Percentiles rank a stretch among this genome's conserved stretches.
Conservation (phyloP, 1,140 invertebrate genomes). For the Platyscapa corneri region DNA sequence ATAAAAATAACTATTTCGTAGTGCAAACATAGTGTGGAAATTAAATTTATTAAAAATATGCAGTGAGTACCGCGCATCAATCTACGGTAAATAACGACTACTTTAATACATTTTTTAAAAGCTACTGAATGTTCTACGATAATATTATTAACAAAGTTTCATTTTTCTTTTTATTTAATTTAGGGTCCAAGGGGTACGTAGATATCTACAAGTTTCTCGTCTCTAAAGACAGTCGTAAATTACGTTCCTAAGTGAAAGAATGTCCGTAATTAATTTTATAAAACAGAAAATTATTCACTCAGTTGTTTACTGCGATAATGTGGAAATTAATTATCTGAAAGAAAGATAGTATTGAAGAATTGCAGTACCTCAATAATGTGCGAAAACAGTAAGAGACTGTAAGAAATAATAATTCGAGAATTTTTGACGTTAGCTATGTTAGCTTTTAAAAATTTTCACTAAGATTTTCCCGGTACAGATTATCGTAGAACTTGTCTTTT, state of each 20-base stretch:
- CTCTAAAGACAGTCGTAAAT: conserved; percentile 1
- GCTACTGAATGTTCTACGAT: background rate
- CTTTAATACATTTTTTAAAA: background rate
- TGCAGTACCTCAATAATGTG: too few species aligned
- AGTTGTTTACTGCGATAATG: background rate
- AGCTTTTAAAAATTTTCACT: background rate
- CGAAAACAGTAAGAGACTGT: too few species aligned
- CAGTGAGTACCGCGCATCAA: background rate
- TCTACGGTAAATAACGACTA: background rate
- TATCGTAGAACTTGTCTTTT: background rate
- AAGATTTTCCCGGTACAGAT: background rate
- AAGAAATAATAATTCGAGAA: background rate
- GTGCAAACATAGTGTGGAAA: too few species aligned
- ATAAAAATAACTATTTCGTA: too few species aligned
- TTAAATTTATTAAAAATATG: too few species aligned
- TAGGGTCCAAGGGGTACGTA: background rate
- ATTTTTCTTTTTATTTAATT: background rate
- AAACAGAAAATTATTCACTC: conserved; percentile 8
- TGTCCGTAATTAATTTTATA: conserved; percentile 5
- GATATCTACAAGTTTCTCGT: background rate
- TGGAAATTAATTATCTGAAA: background rate
- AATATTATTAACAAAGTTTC: background rate
- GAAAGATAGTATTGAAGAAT: background rate
- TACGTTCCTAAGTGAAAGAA: background rate
- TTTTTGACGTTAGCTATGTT: background rate